Percentiles rank a stretch among this genome's conserved stretches.
Evolutionary conservation across 2,797 vertebrate species (phyloP).

Genomic region (Acanthornis magna): DNA sequence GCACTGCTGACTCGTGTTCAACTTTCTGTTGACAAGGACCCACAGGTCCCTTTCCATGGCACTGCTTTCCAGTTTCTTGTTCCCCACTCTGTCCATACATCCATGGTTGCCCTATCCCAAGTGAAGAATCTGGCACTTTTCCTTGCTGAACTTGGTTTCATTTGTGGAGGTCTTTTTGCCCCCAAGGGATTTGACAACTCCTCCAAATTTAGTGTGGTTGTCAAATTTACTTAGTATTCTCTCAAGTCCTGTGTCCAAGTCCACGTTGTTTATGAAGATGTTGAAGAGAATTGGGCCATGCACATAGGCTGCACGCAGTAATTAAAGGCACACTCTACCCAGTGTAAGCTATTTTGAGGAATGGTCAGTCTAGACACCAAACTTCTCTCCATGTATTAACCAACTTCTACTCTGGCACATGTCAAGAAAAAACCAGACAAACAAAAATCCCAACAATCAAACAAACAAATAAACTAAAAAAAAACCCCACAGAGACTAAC

Average conservation of each 20-base stretch:
- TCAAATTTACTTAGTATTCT: neutral
- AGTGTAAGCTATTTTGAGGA: neutral
- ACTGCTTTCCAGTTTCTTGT: neutral
- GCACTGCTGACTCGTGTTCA: neutral
- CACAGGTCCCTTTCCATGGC: neutral
- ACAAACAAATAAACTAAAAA: neutral
- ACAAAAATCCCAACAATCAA: neutral
- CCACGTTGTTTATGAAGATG: neutral
- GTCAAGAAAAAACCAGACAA: neutral
- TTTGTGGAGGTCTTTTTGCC: neutral
- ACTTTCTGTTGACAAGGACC: rapidly evolving
- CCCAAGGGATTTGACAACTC: neutral
- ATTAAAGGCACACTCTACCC: neutral
- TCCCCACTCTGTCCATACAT: too few relatives aligned
- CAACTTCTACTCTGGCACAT: neutral
- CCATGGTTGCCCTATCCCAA: too few relatives aligned
- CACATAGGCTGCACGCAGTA: neutral
- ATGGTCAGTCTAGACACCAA: neutral
- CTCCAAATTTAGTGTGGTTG: neutral
- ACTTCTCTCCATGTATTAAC: neutral
- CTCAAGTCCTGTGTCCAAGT: neutral
- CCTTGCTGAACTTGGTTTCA: neutral
- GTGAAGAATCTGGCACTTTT: neutral
- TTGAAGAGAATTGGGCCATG: neutral
- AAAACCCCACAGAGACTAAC: neutral